A percentile compares a stretch with the other conserved stretches of the same genome.
phyloP scores from a whole-genome alignment of 35 echinoderm and acorn worm species.

The Anneissia japonica region DNA sequence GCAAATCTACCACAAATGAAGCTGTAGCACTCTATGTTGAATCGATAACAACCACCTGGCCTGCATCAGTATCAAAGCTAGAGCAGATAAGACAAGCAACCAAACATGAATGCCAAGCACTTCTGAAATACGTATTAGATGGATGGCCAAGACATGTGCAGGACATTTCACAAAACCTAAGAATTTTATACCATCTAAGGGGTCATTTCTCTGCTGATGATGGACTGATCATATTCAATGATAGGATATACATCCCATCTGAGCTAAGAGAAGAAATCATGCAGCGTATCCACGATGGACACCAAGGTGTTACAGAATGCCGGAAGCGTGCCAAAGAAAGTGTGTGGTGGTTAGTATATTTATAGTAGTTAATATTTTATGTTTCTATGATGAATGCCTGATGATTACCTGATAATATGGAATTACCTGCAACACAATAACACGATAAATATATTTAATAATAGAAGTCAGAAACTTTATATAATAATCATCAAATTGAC shows the following conservation, averaged over 20 bases:
- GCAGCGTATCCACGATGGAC: not conserved
- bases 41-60: not conserved
- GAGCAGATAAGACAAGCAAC: slow-evolving; percentile 15
- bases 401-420: too few relatives aligned
- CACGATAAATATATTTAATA: too few relatives aligned
- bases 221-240: slow-evolving; percentile 22
- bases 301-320: not conserved
- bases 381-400: too few relatives aligned
- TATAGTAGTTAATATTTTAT: too few relatives aligned
- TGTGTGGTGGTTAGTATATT: slow-evolving; percentile 25
- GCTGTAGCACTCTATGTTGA: not conserved
- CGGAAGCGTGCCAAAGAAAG: not conserved
- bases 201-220: slow-evolving; percentile 44
- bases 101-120: slow-evolving; percentile 18
- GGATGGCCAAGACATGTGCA: slow-evolving; percentile 32
- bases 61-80: not conserved
- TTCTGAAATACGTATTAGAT: slow-evolving; percentile 5
- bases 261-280: not conserved
- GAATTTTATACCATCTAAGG: slow-evolving; percentile 23
- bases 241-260: not conserved
- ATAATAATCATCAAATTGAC: too few relatives aligned
- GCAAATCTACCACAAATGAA: not conserved
- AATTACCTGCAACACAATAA: too few relatives aligned
- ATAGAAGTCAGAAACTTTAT: too few relatives aligned
- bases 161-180: not conserved